Percentiles rank a stretch among this genome's conserved stretches.
These are phyloP conservation scores for Perodicticus potto DNA, from an alignment of 2,797 vertebrate species.

Conservation along the genomic window DNA sequence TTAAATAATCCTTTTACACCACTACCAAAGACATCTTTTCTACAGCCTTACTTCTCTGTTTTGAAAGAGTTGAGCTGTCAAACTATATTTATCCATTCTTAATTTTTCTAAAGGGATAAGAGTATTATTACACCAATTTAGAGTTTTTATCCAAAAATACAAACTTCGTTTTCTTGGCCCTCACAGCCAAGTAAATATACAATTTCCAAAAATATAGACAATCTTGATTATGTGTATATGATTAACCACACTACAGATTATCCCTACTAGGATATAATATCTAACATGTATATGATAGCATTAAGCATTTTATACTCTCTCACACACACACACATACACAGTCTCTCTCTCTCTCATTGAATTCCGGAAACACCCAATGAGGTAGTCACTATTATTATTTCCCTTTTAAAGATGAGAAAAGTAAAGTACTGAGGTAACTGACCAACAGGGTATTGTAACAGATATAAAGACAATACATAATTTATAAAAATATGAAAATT, in stretches of 20 bases:
- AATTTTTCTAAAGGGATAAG: constrained; percentile 31
- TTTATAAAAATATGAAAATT: neutral
- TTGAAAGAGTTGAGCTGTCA: neutral
- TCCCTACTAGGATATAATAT: neutral
- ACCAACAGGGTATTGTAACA: neutral
- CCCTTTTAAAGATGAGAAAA: constrained; percentile 57
- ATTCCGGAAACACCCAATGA: neutral
- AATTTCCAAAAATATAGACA: constrained; percentile 26
- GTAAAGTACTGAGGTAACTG: neutral
- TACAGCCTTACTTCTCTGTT: neutral
- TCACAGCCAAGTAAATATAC: constrained; percentile 19
- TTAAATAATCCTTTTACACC: constrained; percentile 30
- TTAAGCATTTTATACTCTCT: neutral
- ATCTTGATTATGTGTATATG: neutral
- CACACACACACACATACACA: neutral
- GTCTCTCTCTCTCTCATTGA: neutral
- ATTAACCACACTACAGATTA: constrained; percentile 1
- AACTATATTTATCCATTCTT: constrained; percentile 36
- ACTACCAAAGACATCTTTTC: neutral
- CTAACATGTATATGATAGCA: neutral
- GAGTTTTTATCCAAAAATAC: constrained; percentile 45
- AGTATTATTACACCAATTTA: neutral
- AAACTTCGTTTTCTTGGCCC: constrained; percentile 11
- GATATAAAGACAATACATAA: neutral
- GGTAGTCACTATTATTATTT: neutral